Conservation (phyloP, 1,140 invertebrate genomes). For the Dufourea novaeangliae region DNA sequence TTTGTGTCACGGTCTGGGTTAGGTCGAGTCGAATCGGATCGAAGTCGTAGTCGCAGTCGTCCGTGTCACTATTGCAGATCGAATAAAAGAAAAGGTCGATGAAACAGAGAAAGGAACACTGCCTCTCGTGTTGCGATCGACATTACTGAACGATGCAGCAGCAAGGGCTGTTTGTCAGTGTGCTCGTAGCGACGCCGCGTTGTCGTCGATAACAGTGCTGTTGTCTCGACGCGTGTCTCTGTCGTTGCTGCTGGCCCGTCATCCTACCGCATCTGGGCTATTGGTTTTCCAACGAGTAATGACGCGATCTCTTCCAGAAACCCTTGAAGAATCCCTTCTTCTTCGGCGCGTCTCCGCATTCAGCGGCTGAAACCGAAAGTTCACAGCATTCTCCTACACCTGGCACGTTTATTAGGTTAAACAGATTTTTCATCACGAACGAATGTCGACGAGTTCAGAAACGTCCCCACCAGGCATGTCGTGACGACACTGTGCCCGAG, state of each 20-base stretch:
- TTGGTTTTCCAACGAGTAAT: conserved; percentile 91
- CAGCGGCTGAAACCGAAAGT: conserved; percentile 84
- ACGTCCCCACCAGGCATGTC: too few relatives aligned
- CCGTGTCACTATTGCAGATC: neutral
- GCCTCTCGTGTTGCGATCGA: neutral
- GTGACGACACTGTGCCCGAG: too few relatives aligned
- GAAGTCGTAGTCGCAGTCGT: neutral
- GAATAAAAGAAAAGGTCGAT: conserved; percentile 1
- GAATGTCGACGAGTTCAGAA: too few relatives aligned
- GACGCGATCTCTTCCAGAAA: conserved; percentile 91
- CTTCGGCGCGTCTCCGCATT: conserved; percentile 85
- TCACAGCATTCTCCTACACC: conserved; percentile 7
- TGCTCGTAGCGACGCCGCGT: conserved; percentile 59
- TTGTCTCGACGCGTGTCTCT: conserved; percentile 70
- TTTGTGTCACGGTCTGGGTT: neutral
- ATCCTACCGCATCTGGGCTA: conserved; percentile 82
- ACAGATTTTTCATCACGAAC: too few relatives aligned
- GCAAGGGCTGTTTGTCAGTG: conserved; percentile 76
- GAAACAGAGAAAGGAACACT: neutral
- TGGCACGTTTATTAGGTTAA: too few relatives aligned
- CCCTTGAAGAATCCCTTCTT: conserved; percentile 92
- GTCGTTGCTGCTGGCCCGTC: conserved; percentile 77
- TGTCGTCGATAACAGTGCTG: conserved; percentile 62
- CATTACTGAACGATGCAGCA: conserved; percentile 79
- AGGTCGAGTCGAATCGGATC: too few relatives aligned